Conservation (phyloP, 2,113 vertebrate species). For the Xenopus tropicalis region UCB_Xtro_10.0 CM004444.2:12689001-12689500, state of each 20-base stretch:
- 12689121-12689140: not conserved
- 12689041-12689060: conserved; percentile 78
- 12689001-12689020: no score
- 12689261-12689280: conserved; percentile 87
- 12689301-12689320: conserved; percentile 73
- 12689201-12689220: conserved; percentile 59
- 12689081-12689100: not conserved
- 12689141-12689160: not conserved
- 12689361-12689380: conserved; percentile 58
- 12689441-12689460: conserved; percentile 70
- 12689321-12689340: conserved; percentile 41
- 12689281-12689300: conserved; percentile 85
- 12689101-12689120: not conserved
- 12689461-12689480: conserved; percentile 69
- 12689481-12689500: conserved; percentile 73
- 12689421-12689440: conserved; percentile 60
- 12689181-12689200: conserved; percentile 1
- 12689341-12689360: conserved; percentile 30
- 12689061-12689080: conserved; percentile 54
- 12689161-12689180: not conserved
- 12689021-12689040: conserved; percentile 46
- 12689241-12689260: conserved; percentile 86
- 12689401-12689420: conserved; percentile 59
- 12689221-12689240: conserved; percentile 90
- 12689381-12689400: conserved; percentile 84